These are phyloP conservation scores for Rhinatrema bivittatum DNA, from an alignment of 2,797 vertebrate species.

Conservation along the genomic window DNA sequence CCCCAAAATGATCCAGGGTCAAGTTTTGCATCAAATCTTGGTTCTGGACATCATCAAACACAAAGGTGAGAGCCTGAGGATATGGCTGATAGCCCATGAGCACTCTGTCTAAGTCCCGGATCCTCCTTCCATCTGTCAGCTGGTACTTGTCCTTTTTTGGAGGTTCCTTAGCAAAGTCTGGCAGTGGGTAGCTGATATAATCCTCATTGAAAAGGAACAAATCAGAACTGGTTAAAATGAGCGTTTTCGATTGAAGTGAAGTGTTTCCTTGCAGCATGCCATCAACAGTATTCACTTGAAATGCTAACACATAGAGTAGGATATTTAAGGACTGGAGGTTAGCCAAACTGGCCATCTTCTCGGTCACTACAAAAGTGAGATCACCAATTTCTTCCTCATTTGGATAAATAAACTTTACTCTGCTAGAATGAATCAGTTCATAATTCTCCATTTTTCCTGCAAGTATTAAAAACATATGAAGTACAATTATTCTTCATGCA, in stretches of 20 bases:
- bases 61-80: constrained; percentile 84
- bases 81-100: constrained; percentile 93
- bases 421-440: constrained; percentile 93
- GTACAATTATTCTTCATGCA: constrained; percentile 69
- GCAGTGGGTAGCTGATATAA: constrained; percentile 89
- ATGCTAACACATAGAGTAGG: constrained; percentile 85
- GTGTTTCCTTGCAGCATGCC: constrained; percentile 30
- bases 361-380: constrained; percentile 85
- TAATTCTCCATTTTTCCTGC: constrained; percentile 96
- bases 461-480: constrained; percentile 24
- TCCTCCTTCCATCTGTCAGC: constrained; percentile 79
- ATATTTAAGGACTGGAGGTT: constrained; percentile 70
- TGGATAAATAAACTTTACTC: constrained; percentile 92
- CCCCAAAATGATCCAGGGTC: constrained; percentile 86
- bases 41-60: constrained; percentile 86
- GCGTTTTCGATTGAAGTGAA: constrained; percentile 75
- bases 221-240: constrained; percentile 83
- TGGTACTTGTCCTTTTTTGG: constrained; percentile 85
- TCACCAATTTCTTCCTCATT: constrained; percentile 96
- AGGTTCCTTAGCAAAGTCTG: constrained; percentile 92
- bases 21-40: constrained; percentile 85
- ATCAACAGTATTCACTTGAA: constrained; percentile 58
- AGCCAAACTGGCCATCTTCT: constrained; percentile 64
- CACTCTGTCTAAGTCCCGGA: constrained; percentile 88
- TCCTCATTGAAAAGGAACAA: constrained; percentile 91